Conservation (phyloP, 2,113 vertebrate genomes). For the Scalopus aquaticus region DNA sequence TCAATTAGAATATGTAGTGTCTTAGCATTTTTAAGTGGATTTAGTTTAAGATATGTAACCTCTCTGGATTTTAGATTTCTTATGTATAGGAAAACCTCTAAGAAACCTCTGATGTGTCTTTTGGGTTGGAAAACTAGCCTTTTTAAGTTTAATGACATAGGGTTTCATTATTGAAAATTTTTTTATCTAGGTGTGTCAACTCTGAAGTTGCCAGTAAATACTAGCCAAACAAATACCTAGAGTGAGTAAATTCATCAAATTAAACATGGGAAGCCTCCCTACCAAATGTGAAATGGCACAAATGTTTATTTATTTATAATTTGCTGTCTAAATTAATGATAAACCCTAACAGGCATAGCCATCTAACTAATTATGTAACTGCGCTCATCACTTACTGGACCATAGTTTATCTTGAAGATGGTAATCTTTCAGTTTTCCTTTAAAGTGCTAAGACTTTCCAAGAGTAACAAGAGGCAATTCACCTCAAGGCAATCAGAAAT, state of each 20-base stretch:
- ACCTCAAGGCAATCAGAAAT: background rate
- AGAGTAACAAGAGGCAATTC: background rate
- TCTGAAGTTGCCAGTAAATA: constrained; percentile 6
- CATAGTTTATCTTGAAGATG: constrained; percentile 3
- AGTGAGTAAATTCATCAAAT: background rate
- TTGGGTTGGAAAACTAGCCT: background rate
- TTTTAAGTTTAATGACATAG: background rate
- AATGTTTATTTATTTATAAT: constrained; percentile 32
- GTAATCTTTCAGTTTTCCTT: background rate
- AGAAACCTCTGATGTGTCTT: background rate
- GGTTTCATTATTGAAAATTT: constrained; percentile 1
- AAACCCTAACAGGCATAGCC: background rate
- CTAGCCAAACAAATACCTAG: background rate
- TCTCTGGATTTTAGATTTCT: constrained; percentile 16
- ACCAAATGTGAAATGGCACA: constrained; percentile 26
- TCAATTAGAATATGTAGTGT: background rate
- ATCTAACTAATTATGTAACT: background rate
- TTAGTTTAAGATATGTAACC: background rate
- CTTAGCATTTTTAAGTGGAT: background rate
- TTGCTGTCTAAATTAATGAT: constrained; percentile 8
- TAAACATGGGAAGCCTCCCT: background rate
- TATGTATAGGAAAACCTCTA: background rate
- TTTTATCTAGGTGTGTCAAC: background rate
- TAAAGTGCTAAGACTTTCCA: background rate
- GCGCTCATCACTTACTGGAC: background rate